phyloP scores from a whole-genome alignment of 1,140 invertebrate genomes.

The Wasmannia auropunctata region DNA sequence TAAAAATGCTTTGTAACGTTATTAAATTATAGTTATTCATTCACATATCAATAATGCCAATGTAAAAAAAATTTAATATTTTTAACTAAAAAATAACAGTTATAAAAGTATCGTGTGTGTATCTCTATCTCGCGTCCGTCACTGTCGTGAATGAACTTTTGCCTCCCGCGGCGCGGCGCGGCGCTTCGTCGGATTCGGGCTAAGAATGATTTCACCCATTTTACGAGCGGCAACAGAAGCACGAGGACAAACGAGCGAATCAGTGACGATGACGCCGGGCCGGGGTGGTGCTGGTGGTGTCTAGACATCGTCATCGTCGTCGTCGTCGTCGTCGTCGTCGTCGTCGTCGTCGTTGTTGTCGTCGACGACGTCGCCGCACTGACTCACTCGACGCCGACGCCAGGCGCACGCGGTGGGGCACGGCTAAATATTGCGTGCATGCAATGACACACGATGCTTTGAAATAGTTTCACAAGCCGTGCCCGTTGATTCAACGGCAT shows the following conservation, averaged over 20 bases:
- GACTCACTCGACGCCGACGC: slow-evolving; percentile 78
- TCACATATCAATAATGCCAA: background rate
- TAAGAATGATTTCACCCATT: slow-evolving; percentile 72
- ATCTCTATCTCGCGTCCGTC: background rate
- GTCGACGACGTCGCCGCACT: slow-evolving; percentile 77
- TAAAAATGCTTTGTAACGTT: background rate
- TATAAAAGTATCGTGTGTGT: background rate
- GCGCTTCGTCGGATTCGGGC: slow-evolving; percentile 42
- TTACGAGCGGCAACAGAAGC: slow-evolving; percentile 61
- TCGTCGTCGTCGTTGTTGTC: slow-evolving; percentile 69
- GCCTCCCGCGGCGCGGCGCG: slow-evolving; percentile 5
- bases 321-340: slow-evolving; percentile 68
- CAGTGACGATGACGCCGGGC: slow-evolving; percentile 73
- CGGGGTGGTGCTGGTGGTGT: slow-evolving; percentile 71
- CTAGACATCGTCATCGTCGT: slow-evolving; percentile 78
- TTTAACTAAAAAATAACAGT: background rate
- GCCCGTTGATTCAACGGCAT: slow-evolving; percentile 70
- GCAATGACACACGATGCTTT: slow-evolving; percentile 79
- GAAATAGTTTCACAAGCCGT: slow-evolving; percentile 76
- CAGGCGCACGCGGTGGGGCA: slow-evolving; percentile 58
- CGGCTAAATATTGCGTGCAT: slow-evolving; percentile 82
- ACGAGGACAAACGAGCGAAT: slow-evolving; percentile 71
- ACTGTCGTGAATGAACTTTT: slow-evolving; percentile 43
- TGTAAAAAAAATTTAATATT: background rate
- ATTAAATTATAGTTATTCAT: background rate